These are phyloP conservation scores for Nicator chloris DNA, from an alignment of 2,113 vertebrate genomes.

Conservation along the genomic window DNA sequence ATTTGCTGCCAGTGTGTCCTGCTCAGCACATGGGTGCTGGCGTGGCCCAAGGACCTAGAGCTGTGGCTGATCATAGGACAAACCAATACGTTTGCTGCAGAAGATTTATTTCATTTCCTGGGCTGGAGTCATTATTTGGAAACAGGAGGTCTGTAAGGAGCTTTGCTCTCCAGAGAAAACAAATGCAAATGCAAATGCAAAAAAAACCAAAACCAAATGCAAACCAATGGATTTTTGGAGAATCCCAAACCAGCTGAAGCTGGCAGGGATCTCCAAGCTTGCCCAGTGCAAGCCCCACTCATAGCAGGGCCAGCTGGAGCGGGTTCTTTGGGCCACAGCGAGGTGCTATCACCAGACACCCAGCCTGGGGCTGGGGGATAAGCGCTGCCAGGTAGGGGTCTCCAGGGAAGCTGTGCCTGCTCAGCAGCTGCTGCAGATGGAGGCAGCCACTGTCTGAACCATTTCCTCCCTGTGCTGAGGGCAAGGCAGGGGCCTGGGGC, in stretches of 20 bases:
- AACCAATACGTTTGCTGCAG: not conserved
- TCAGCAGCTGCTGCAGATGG: not conserved
- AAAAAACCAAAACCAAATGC: too few relatives aligned
- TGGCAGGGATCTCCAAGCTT: not conserved
- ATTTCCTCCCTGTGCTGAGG: not conserved
- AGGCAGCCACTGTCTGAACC: not conserved
- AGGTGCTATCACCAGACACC: not conserved
- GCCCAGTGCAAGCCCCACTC: not conserved
- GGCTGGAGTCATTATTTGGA: not conserved
- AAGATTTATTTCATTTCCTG: not conserved
- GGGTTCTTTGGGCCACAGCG: fast-evolving
- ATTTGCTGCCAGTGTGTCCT: not conserved
- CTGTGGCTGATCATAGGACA: not conserved
- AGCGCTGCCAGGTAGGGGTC: not conserved
- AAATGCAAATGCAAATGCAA: too few relatives aligned
- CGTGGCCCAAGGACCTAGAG: not conserved
- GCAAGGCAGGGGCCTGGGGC: not conserved
- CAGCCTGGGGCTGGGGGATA: not conserved
- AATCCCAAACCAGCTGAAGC: not conserved
- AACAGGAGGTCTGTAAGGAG: not conserved
- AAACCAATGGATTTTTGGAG: not conserved
- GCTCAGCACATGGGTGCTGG: not conserved
- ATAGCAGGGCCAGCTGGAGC: not conserved
- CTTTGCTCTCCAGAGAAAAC: not conserved
- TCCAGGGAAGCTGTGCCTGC: not conserved